Base-by-base conservation (phyloP, 2,888 invertebrate species). In the Parnassius mnemosyne region DNA sequence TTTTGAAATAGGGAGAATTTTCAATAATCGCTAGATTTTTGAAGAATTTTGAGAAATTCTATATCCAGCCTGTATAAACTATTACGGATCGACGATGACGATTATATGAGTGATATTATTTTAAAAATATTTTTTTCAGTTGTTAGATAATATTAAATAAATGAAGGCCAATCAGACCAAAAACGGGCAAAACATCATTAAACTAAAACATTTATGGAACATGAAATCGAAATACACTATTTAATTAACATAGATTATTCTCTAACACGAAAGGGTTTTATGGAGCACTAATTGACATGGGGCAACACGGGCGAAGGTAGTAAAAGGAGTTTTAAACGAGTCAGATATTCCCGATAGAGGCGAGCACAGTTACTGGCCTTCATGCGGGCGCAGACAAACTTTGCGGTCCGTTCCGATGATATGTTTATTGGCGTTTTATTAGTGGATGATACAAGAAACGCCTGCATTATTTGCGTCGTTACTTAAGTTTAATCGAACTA, bases 211-310 rank as follows among this genome's bases (percentile, higher is more conserved):
- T 20, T 46, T 12, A 13, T 54, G 42, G 11, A 42, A 53, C 16
- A 53, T 3, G 16, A 3, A 57, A 12, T 13, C 10, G 34, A 52
- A n/a, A 58, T 52, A 52, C 52, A 16, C 46, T 61, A 56, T 58
- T 53, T 34, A 54, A 54, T 54, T 55, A 51, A 52, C 20, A 59
- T 16, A 63, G 52, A 55, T 56, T 46, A 59, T 54, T 50, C 41
- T 12, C 51, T 59, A 56, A 59, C 59, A 55, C 47, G 55, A 55
- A 58, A 59, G 55, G 55, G 57, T 61, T 63, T 58, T 59, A 70
- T 66, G 64, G 63, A 42, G 50, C 54, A 58, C 67, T 69, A 69
- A 69, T 71, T 69, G 68, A 65, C 62, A 64, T 53, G 57, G 56
- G 20, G 50, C 44, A 43, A 57, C 52, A 34, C 52, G 55, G 41